Percentiles rank a stretch among this genome's conserved stretches.
Conservation (phyloP, 2,797 vertebrate species). For the Notamacropus eugenii region DNA sequence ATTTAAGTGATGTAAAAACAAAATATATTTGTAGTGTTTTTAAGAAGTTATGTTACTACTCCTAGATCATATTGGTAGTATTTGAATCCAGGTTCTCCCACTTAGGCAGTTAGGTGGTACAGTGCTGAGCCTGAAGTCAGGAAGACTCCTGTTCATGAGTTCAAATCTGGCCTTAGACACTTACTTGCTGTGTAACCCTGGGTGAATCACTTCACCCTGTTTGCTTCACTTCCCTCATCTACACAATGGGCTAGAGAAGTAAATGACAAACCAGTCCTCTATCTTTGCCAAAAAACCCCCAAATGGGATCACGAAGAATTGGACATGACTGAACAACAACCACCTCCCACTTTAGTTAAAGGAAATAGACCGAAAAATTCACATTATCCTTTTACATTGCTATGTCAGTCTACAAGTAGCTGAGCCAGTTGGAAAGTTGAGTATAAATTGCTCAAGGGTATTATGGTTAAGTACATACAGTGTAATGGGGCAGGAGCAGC, state of each 20-base stretch:
- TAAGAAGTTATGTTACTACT: not conserved
- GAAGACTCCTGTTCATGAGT: not conserved
- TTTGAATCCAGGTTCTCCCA: not conserved
- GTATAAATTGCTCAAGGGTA: not conserved
- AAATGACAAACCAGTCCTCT: not conserved
- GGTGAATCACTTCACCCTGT: not conserved
- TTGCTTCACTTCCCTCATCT: not conserved
- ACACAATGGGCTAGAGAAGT: not conserved
- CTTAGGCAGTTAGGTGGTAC: not conserved
- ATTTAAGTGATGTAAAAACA: not conserved
- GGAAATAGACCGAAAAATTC: not conserved
- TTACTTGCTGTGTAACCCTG: not conserved
- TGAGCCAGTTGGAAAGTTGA: not conserved
- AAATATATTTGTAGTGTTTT: not conserved
- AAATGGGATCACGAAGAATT: not conserved
- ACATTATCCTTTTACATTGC: not conserved
- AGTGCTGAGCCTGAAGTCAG: not conserved
- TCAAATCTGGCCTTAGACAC: not conserved
- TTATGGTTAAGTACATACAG: not conserved
- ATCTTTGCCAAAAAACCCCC: not conserved
- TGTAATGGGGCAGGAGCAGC: not conserved
- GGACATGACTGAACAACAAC: not conserved
- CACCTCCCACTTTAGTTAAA: not conserved
- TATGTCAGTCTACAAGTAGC: not conserved
- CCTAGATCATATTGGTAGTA: not conserved